Evolutionary conservation across 2,113 vertebrate genomes (phyloP), one percentile per base, ranked within the genome.

Genomic region (Eonycteris spelaea): DNA sequence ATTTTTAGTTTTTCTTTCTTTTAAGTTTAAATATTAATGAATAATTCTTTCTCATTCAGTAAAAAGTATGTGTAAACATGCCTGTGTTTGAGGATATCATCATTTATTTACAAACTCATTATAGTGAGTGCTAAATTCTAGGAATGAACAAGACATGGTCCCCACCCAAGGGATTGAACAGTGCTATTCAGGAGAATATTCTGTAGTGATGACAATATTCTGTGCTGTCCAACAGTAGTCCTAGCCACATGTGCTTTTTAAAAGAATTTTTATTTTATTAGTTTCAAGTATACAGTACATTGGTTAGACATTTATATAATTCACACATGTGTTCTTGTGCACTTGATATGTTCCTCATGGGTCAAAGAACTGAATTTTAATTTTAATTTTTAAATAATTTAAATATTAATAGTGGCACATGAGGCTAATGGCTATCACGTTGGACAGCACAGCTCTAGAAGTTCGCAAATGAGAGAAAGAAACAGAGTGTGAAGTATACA

Each of bases 301-400:
- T 51, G 51, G 51, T 51, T 51, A 51, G 51, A 51, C 51, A 51
- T 51, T 51, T 51, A 51, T 51, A 16, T 16, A 51, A 15, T 51
- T 51, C 51, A 51, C 51, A 51, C 51, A 51, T 51, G 51, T 51
- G 51, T 51, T 86, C 48, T 48, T n/a, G 3, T 79, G 65, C 12
- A 48, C 40, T 65, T 90, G 43, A 45, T 70, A 85, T 33, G 19
- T 92, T 53, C 48, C 53, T 95, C 12, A n/a, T 65, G 21, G 83
- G 45, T 40, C 35, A 53, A 96, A 4, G 51, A 92, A 75, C n/a
- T 86, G 8, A 67, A 63, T 84, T 92, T 84, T 61, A 12, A 55
- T 57, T 94, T 85, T 51, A 16, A 45, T 63, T 61, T 94, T 87
- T 48, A 43, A 95, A 80, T 95, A 61, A 90, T 90, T 89, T 86